Base-by-base conservation (phyloP, 2,113 vertebrate genomes). In the Chaetodon trifascialis region DNA sequence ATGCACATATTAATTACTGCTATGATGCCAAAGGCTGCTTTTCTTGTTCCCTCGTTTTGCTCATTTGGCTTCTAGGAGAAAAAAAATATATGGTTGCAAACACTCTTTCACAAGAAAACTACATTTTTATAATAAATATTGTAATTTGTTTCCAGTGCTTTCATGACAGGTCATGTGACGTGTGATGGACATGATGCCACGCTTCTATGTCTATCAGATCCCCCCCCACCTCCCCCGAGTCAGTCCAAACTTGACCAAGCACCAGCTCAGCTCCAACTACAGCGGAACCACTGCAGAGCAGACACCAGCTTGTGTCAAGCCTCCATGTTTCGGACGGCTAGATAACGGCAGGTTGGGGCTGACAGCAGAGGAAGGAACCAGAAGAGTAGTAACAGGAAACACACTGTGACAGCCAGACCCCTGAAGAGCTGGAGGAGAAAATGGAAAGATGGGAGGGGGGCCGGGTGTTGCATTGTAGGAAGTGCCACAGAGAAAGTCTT, bases 321-420 rank as follows among this genome's bases (percentile, higher is more conserved):
- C 55, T 74, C 86, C 25, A 4, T 79, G 85, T 79, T 83, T 86
- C 79, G 81, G 84, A 80, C 44, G 73, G 60, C 64, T n/a, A 75
- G 86, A 86, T 80, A 87, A 83, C 68, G 63, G 84, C 51, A 71
- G 65, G 75, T 72, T 68, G 1, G 19, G 42, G 69, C 77, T 88
- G 89, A 88, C 88, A 84, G 83, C 75, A 70, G 55, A 73, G 71
- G 59, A 84, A 73, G 69, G 65, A 81, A 74, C 63, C 47, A 74
- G 65, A 84, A 60, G 74, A 85, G 82, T 60, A 74, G 83, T 82
- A 87, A 87, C 71, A 80, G 84, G 84, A 89, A 83, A 82, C 80
- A 77, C 76, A 46, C 70, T 81, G 79, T 89, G 90, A 90, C 86
- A 89, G 79, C 71, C 83, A 60, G 92, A 68, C 84, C 80, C 86